These are phyloP conservation scores for Anoncus sp. DNA, from an alignment of 2,888 invertebrate species.

Conservation along the genomic window DNA sequence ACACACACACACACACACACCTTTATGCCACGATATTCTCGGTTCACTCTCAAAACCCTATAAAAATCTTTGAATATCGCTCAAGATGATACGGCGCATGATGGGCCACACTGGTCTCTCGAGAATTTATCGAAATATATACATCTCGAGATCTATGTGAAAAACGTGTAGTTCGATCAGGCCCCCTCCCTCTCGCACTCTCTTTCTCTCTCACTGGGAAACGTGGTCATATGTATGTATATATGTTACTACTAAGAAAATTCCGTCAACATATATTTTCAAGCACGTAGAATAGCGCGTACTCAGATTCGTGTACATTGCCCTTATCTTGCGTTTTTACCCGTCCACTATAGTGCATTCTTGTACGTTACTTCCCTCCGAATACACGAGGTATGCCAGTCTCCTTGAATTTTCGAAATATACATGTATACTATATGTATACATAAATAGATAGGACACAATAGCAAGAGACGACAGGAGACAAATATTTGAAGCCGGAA, in stretches of 20 bases:
- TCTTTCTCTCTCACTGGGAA: not conserved
- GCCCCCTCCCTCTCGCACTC: not conserved
- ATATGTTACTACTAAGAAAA: constrained; percentile 1
- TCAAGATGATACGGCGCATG: constrained; percentile 35
- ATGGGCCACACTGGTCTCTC: constrained; percentile 20
- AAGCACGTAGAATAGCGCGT: constrained; percentile 1
- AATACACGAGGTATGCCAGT: not conserved
- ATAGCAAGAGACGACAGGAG: constrained; percentile 8
- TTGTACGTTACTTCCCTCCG: not conserved
- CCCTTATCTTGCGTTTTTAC: constrained; percentile 15
- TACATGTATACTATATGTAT: not conserved
- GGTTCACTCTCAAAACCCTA: not conserved
- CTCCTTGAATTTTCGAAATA: constrained; percentile 9
- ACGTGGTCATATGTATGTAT: not conserved
- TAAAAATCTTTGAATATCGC: constrained; percentile 28
- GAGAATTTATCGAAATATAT: constrained; percentile 16
- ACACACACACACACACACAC: constrained; percentile 21
- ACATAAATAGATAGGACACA: not conserved
- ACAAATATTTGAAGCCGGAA: constrained; percentile 41
- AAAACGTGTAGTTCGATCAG: constrained; percentile 15
- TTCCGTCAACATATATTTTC: constrained; percentile 13
- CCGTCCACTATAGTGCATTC: not conserved
- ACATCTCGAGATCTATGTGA: constrained; percentile 18
- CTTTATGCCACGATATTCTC: constrained; percentile 34
- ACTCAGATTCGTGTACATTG: not conserved